phyloP scores from a whole-genome alignment of 64 coral and sea anemone species.

The Stylophora pistillata region DNA sequence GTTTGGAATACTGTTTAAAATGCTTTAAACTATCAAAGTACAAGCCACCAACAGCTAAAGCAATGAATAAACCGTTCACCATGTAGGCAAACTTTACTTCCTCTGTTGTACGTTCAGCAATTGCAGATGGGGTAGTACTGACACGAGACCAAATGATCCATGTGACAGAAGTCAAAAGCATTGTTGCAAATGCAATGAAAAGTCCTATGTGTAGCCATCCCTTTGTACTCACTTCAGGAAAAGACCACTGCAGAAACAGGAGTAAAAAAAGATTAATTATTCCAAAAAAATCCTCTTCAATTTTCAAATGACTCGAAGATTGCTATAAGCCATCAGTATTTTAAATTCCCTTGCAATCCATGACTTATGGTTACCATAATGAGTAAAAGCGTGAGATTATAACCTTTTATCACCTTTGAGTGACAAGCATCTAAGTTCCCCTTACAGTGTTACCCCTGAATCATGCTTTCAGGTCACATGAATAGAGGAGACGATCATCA shows the following conservation, averaged over 20 bases:
- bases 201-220: slow-evolving; percentile 96
- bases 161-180: slow-evolving; percentile 92
- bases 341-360: no score
- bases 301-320: no score
- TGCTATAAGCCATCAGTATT: no score
- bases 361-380: no score
- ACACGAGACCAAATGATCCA: slow-evolving; percentile 99
- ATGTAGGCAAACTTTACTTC: slow-evolving; percentile 96
- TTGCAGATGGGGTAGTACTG: slow-evolving; percentile 75
- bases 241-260: slow-evolving; percentile 70
- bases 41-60: slow-evolving; percentile 84
- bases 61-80: slow-evolving; percentile 95
- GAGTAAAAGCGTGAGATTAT: no score
- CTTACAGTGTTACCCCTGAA: no score
- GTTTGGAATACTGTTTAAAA: slow-evolving; percentile 80
- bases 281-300: not conserved
- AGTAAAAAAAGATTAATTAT: not conserved
- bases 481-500: no score
- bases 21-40: slow-evolving; percentile 96
- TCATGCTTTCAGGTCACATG: no score
- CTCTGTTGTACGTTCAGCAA: slow-evolving; percentile 79
- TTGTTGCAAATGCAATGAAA: slow-evolving; percentile 91
- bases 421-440: no score
- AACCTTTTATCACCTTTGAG: no score
- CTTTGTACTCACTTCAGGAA: slow-evolving; percentile 92